Conservation (phyloP, 2,888 invertebrate genomes). For the Phytoseiulus persimilis region DNA sequence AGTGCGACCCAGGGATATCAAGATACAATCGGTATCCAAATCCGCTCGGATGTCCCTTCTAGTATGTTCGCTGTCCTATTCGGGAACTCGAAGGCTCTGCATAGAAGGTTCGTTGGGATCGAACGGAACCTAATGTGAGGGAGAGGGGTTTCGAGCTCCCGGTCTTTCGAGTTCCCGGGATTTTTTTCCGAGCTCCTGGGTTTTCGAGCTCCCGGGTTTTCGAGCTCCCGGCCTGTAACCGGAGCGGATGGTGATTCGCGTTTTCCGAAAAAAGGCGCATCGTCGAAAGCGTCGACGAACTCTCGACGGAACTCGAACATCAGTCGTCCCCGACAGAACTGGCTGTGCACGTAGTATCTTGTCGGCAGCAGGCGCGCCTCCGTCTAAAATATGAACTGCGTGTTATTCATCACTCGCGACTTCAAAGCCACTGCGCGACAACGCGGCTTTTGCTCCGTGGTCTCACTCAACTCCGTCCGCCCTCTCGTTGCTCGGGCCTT, state of each 20-base stretch:
- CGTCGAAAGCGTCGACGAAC: not conserved
- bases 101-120: too few species aligned
- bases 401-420: constrained; percentile 37
- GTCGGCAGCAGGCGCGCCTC: constrained; percentile 14
- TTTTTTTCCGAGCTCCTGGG: too few species aligned
- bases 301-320: not conserved
- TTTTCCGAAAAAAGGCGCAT: not conserved
- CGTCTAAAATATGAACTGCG: constrained; percentile 36
- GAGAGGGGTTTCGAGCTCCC: too few species aligned
- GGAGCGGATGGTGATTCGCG: not conserved
- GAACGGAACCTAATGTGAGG: too few species aligned
- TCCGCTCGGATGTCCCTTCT: too few species aligned
- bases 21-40: too few species aligned
- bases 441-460: not conserved
- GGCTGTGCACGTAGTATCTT: constrained; percentile 29
- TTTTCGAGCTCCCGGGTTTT: too few species aligned
- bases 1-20: too few species aligned
- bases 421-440: constrained; percentile 36
- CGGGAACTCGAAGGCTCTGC: too few species aligned
- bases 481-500: not conserved
- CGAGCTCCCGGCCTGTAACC: too few species aligned
- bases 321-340: not conserved
- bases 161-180: too few species aligned
- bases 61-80: too few species aligned
- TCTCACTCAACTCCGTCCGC: not conserved